A percentile compares a stretch with the other conserved stretches of the same genome.
Evolutionary conservation across 2,888 invertebrate species (phyloP).

Genomic region (Xanthia icteritia): DNA sequence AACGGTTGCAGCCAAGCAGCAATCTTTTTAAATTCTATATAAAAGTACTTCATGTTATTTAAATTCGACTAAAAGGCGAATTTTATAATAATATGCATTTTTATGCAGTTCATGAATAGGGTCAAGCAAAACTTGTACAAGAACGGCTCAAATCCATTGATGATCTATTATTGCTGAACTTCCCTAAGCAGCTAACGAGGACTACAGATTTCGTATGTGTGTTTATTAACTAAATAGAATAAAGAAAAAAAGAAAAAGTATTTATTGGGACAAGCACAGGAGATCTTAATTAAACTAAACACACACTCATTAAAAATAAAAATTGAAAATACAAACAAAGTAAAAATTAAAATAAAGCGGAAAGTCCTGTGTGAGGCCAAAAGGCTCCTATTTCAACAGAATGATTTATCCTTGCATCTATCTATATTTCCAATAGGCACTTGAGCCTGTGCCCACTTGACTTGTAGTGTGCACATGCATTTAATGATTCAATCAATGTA

Average conservation of each 20-base stretch:
- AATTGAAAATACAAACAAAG: too few species aligned
- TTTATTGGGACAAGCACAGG: too few species aligned
- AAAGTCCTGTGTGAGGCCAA: too few species aligned
- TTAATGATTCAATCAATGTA: background rate
- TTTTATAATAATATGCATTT: background rate
- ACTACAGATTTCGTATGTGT: background rate
- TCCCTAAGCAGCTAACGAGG: too few species aligned
- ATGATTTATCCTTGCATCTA: background rate
- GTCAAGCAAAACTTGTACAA: background rate
- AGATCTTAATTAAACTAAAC: too few species aligned
- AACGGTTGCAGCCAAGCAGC: background rate
- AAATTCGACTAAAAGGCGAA: background rate
- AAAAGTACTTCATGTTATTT: too few species aligned
- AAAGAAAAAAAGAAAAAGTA: too few species aligned
- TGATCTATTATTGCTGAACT: background rate
- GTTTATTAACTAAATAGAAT: background rate
- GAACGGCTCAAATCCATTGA: background rate
- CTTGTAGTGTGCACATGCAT: background rate
- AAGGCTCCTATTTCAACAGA: too few species aligned
- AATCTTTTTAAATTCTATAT: background rate
- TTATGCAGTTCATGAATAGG: background rate
- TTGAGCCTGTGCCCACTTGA: too few species aligned
- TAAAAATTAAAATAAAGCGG: too few species aligned
- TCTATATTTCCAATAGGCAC: background rate
- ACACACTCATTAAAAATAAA: too few species aligned